These are phyloP conservation scores for Drosophila bipectinata DNA, from an alignment of 1,140 invertebrate genomes.

Conservation along the genomic window DNA sequence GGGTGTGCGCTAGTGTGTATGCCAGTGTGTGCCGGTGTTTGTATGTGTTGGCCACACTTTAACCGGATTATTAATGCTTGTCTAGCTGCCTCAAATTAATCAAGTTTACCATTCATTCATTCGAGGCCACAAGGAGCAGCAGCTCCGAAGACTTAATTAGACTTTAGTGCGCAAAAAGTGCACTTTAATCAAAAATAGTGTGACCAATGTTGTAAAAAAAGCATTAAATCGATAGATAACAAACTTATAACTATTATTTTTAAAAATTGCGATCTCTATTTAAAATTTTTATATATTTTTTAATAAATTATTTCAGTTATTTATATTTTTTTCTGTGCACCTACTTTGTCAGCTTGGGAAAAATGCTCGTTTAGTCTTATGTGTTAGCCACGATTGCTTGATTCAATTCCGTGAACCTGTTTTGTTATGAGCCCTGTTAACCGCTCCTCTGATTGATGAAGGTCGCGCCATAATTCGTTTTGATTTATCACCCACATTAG, in stretches of 20 bases:
- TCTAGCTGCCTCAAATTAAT: slow-evolving; percentile 79
- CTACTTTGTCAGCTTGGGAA: slow-evolving; percentile 25
- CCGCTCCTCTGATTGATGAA: slow-evolving; percentile 45
- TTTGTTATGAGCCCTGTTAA: slow-evolving; percentile 36
- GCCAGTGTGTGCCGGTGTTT: neutral
- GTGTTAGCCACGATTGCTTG: slow-evolving; percentile 13
- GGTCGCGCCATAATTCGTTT: slow-evolving; percentile 40
- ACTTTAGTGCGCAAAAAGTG: slow-evolving; percentile 66
- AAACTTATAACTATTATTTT: neutral
- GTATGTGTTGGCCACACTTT: slow-evolving; percentile 66
- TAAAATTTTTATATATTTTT: neutral
- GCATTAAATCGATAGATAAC: neutral
- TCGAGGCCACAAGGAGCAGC: slow-evolving; percentile 23
- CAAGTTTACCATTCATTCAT: slow-evolving; percentile 81
- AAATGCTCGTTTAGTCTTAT: slow-evolving; percentile 43
- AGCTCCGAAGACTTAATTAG: slow-evolving; percentile 75
- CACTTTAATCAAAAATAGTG: slow-evolving; percentile 34
- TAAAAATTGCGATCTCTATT: neutral
- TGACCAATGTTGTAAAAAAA: neutral
- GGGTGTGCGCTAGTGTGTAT: slow-evolving; percentile 20
- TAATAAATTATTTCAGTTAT: neutral
- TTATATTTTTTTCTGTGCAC: neutral
- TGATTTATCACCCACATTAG: slow-evolving; percentile 51
- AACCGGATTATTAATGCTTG: slow-evolving; percentile 81
- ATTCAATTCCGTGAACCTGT: slow-evolving; percentile 31